A percentile compares a stretch with the other conserved stretches of the same genome.
Conservation (phyloP, 2,888 invertebrate genomes). For the Caenorhabditis sp. region DNA sequence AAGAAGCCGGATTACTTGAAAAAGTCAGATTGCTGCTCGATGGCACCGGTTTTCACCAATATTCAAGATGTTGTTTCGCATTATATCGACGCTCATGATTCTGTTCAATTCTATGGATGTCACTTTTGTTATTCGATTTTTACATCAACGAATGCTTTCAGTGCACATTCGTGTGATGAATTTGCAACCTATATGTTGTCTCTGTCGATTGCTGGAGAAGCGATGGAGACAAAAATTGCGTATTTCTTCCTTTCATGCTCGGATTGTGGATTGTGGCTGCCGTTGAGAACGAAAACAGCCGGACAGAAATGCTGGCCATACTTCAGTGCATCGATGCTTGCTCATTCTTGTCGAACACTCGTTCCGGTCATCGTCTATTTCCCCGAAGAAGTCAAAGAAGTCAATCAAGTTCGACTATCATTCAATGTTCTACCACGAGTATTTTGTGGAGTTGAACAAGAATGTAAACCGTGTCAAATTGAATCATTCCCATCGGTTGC, state of each 20-base stretch:
- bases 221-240: slow-evolving; percentile 8
- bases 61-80: slow-evolving; percentile 12
- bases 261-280: slow-evolving; percentile 41
- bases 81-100: slow-evolving; percentile 16
- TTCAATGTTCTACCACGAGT: slow-evolving; percentile 8
- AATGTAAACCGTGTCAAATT: slow-evolving; percentile 13
- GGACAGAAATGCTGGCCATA: slow-evolving; percentile 25
- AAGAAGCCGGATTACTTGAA: not conserved
- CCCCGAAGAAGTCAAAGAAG: slow-evolving; percentile 8
- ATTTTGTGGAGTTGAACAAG: not conserved
- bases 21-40: slow-evolving; percentile 14
- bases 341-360: slow-evolving; percentile 13
- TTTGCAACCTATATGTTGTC: slow-evolving; percentile 5
- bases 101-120: slow-evolving; percentile 25
- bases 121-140: slow-evolving; percentile 15
- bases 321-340: not conserved
- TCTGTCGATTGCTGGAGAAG: not conserved
- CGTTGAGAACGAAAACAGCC: slow-evolving; percentile 6
- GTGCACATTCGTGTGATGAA: slow-evolving; percentile 15
- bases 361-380: slow-evolving; percentile 16
- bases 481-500: slow-evolving; percentile 8
- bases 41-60: not conserved
- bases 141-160: slow-evolving; percentile 4
- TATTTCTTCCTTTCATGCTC: slow-evolving; percentile 37
- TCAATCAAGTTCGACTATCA: not conserved